These are phyloP conservation scores for Oreochromis niloticus DNA, from an alignment of 2,113 vertebrate genomes.

Conservation along the genomic window DNA sequence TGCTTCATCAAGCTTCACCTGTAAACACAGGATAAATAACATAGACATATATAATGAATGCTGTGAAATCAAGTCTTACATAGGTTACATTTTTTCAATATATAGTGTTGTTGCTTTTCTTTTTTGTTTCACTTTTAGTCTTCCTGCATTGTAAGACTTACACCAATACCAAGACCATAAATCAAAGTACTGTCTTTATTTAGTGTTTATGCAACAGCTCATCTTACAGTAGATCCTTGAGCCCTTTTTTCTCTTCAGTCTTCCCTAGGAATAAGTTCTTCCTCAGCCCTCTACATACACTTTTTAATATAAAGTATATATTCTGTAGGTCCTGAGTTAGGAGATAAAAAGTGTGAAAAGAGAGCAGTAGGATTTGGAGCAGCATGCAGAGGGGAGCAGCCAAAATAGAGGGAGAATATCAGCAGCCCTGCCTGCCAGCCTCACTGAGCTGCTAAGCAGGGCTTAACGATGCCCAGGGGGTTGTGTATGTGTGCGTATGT, in stretches of 20 bases:
- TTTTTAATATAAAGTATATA: conserved; percentile 32
- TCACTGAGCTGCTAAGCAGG: conserved; percentile 70
- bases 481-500: conserved; percentile 36
- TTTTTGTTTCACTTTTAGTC: not conserved
- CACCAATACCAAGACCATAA: not conserved
- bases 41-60: not conserved
- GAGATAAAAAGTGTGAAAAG: conserved; percentile 65
- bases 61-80: not conserved
- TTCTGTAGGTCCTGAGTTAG: conserved; percentile 48
- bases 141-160: not conserved
- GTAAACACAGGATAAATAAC: not conserved
- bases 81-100: not conserved
- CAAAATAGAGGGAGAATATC: conserved; percentile 68
- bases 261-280: conserved; percentile 21
- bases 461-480: conserved; percentile 68
- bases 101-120: not conserved
- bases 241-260: not conserved
- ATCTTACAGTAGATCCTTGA: not conserved
- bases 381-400: conserved; percentile 58
- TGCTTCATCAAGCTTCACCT: not conserved
- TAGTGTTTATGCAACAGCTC: not conserved
- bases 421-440: conserved; percentile 61
- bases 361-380: conserved; percentile 66
- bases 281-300: not conserved
- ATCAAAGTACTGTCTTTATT: not conserved